These are phyloP conservation scores for Anneissia japonica DNA, from an alignment of 35 echinoderm and acorn worm genomes.

Conservation along the genomic window DNA sequence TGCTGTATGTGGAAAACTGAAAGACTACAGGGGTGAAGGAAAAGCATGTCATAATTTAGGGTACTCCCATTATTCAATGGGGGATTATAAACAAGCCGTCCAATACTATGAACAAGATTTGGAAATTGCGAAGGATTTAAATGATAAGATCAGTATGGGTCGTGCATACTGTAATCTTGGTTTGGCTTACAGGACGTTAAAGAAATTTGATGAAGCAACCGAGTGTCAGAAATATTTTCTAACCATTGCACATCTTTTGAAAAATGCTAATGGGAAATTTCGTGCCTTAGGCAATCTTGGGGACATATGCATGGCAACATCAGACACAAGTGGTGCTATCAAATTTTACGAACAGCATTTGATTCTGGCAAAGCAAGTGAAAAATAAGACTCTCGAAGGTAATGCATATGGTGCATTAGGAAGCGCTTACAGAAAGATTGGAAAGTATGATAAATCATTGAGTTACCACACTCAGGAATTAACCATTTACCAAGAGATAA, in stretches of 20 bases:
- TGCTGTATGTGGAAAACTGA: conserved; percentile 48
- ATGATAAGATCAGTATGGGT: conserved; percentile 90
- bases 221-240: conserved; percentile 98
- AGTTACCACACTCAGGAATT: conserved; percentile 92
- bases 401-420: conserved; percentile 82
- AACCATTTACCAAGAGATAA: conserved; percentile 83
- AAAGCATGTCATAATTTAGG: conserved; percentile 96
- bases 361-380: conserved; percentile 82
- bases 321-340: conserved; percentile 81
- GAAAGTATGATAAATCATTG: conserved; percentile 80
- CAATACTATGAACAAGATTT: conserved; percentile 93
- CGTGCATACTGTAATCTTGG: conserved; percentile 96
- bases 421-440: conserved; percentile 75
- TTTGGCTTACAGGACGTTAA: conserved; percentile 81
- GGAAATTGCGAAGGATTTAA: conserved; percentile 62
- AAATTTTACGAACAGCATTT: conserved; percentile 93
- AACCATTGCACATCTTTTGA: conserved; percentile 91
- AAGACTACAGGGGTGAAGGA: conserved; percentile 61
- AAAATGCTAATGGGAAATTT: conserved; percentile 89
- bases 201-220: conserved; percentile 69
- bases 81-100: conserved; percentile 88
- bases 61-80: conserved; percentile 90
- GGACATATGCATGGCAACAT: conserved; percentile 89
- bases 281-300: conserved; percentile 95
- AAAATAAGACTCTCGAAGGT: conserved; percentile 92